phyloP scores from a whole-genome alignment of 2,888 invertebrate species.

The Cerceris ruficornis region DNA sequence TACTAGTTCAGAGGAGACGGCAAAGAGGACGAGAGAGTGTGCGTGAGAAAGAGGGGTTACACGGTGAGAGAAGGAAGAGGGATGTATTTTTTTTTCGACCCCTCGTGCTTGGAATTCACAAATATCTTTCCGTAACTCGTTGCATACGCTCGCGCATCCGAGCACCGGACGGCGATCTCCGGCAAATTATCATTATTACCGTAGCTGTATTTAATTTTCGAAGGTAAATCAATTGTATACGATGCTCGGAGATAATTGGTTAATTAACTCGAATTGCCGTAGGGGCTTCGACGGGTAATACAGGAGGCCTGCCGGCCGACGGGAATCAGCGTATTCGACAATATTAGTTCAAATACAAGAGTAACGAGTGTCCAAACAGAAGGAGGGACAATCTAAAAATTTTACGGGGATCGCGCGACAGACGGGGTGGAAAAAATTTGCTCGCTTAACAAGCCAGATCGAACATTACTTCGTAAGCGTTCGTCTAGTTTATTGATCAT shows the following conservation, averaged over 20 bases:
- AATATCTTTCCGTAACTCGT: conserved; percentile 29
- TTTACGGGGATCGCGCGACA: not conserved
- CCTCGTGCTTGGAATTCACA: conserved; percentile 21
- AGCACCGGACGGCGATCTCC: not conserved
- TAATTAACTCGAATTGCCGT: conserved; percentile 51
- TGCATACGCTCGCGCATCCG: too few relatives aligned
- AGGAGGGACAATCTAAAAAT: not conserved
- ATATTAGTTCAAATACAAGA: not conserved
- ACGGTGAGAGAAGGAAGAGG: too few relatives aligned
- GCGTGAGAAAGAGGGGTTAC: too few relatives aligned
- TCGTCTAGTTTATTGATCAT: conserved; percentile 25
- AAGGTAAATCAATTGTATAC: conserved; percentile 48
- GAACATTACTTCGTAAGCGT: not conserved
- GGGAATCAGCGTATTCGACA: conserved; percentile 11
- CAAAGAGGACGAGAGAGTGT: not conserved
- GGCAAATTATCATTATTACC: conserved; percentile 40
- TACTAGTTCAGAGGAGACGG: not conserved
- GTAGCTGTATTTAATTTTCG: conserved; percentile 37
- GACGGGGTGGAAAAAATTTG: not conserved
- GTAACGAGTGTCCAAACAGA: conserved; percentile 8
- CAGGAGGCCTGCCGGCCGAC: not conserved
- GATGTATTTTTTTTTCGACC: conserved; percentile 8
- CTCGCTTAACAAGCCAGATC: not conserved
- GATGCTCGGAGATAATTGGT: conserved; percentile 49
- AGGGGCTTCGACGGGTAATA: conserved; percentile 5